These are phyloP conservation scores for Saccopteryx bilineata DNA, from an alignment of 2,113 vertebrate species.

Conservation along the genomic window DNA sequence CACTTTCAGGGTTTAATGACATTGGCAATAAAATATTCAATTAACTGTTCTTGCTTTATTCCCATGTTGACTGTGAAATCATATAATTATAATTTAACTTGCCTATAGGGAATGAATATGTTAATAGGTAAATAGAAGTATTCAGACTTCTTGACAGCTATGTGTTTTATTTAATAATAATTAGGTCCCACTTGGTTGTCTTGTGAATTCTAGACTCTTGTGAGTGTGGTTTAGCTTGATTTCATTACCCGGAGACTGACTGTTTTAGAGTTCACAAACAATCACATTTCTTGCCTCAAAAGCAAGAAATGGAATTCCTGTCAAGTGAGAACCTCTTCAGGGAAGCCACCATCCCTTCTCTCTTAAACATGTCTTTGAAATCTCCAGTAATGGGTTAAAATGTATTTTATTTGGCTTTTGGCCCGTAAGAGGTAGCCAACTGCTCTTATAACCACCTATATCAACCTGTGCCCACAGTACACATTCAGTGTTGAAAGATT, in stretches of 20 bases:
- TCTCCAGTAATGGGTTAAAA: neutral
- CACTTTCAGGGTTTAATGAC: neutral
- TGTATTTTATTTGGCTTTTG: neutral
- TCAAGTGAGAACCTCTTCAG: neutral
- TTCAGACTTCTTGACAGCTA: constrained; percentile 59
- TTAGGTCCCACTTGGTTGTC: constrained; percentile 70
- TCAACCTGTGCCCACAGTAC: neutral
- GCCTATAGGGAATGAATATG: constrained; percentile 70
- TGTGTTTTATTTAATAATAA: constrained; percentile 78
- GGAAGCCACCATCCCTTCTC: neutral
- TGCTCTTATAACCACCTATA: neutral
- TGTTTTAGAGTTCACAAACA: neutral
- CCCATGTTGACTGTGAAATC: constrained; percentile 75
- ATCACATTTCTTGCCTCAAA: neutral
- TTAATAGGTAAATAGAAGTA: constrained; percentile 75
- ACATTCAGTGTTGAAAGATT: neutral
- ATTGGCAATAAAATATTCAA: constrained; percentile 68
- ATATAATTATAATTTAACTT: constrained; percentile 77
- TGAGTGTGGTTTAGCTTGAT: neutral
- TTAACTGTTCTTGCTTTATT: constrained; percentile 74
- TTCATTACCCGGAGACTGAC: neutral
- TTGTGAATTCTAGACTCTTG: constrained; percentile 60
- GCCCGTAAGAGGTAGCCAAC: neutral
- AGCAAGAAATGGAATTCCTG: neutral
- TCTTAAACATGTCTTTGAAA: neutral